Evolutionary conservation across 2,888 invertebrate species (phyloP), one percentile per base, ranked within the genome.

Genomic region (Campopleginae sp.): DNA sequence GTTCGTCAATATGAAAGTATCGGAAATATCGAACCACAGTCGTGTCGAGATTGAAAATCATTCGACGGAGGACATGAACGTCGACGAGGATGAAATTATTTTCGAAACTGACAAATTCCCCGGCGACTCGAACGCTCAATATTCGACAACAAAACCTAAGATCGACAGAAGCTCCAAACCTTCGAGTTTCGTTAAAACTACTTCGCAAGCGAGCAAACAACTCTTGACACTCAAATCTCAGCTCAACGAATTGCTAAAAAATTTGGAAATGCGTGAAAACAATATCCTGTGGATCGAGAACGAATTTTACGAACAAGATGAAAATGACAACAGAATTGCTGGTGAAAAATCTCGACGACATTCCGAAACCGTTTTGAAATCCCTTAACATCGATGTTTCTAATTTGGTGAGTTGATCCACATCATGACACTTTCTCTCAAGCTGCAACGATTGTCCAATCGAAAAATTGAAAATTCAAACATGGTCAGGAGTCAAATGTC

Each of bases 111-210:
- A 38, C 12, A 79, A 77, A 68, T 5, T 17, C 2, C 27, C 65
- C n/a, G 68, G 63, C 12, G 76, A 80, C 54, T 48, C 76, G 33
- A 14, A 33, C 46, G 14, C 31, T 5, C 51, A 65, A 19, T 61
- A 70, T 27, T n/a, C 61, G 10, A 54, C 14, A 23, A 1, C 75
- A 6, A 91, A 88, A 74, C 92, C 92, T 4, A 70, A n/a, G 12
- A 78, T 86, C 7, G 93, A 93, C 86, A 88, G 93, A 46, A 92
- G 91, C 44, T 92, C 85, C 4, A 93, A 93, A 84, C 93, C 93
- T 2, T 38, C 82, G 54, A 54, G 10, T 38, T 65, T 72, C 42
- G 8, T 61, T 27, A 66, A 63, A 14, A 66, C 80, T 44, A 63
- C 70, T 38, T 83, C 82, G 12, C 17, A 19, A 19, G 80, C 81